Conservation (phyloP, 2,888 invertebrate species). For the Ormyrus nitidulus region DNA sequence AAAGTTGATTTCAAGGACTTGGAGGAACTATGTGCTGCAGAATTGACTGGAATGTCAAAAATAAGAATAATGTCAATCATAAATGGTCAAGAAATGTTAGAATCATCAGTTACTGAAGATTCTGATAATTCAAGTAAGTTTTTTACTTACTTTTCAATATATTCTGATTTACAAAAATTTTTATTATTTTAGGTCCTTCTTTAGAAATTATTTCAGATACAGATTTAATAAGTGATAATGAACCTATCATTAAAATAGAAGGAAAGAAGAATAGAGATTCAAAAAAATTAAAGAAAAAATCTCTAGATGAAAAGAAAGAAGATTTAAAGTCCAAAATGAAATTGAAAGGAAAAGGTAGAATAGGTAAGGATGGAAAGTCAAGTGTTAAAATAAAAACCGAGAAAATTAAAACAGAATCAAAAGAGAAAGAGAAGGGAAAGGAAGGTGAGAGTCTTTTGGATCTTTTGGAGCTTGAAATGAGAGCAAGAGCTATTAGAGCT, state of each 20-base stretch:
- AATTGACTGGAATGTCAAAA: conserved; percentile 73
- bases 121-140: conserved; percentile 70
- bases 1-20: conserved; percentile 69
- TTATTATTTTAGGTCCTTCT: conserved; percentile 67
- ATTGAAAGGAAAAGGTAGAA: conserved; percentile 55
- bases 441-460: conserved; percentile 77
- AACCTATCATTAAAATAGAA: conserved; percentile 64
- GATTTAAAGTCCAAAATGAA: conserved; percentile 61
- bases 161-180: conserved; percentile 9
- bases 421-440: conserved; percentile 64
- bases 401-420: conserved; percentile 59
- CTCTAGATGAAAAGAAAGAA: conserved; percentile 57
- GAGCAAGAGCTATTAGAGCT: conserved; percentile 79
- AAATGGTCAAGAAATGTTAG: conserved; percentile 69
- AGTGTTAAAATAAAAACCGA: conserved; percentile 63
- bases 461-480: conserved; percentile 79
- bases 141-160: too few species aligned
- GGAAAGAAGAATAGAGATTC: conserved; percentile 57
- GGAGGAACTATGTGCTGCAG: conserved; percentile 71
- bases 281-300: conserved; percentile 61
- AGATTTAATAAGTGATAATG: conserved; percentile 70
- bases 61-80: conserved; percentile 69
- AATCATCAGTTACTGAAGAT: conserved; percentile 73
- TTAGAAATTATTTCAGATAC: conserved; percentile 74
- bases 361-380: conserved; percentile 57